Evolutionary conservation across 2,797 vertebrate species (phyloP).

Genomic region (Cryptoprocta ferox): DNA sequence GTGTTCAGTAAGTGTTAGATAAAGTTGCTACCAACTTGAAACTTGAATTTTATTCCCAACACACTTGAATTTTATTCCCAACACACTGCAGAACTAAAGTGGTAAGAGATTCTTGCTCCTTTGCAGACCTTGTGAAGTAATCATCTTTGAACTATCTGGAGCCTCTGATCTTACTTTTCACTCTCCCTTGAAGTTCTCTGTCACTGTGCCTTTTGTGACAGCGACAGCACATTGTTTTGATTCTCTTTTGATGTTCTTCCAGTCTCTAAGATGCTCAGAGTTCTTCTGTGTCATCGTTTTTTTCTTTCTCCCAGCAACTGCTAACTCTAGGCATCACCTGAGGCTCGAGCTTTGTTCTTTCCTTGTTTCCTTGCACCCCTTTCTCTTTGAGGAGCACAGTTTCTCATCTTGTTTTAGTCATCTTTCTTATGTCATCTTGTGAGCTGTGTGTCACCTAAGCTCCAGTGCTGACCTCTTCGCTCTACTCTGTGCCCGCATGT

Average conservation of each 20-base stretch:
- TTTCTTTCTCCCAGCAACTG: neutral
- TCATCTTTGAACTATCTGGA: neutral
- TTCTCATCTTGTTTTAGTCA: neutral
- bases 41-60: neutral
- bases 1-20: neutral
- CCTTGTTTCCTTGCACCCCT: neutral
- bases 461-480: neutral
- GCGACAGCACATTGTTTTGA: neutral
- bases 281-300: neutral
- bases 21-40: neutral
- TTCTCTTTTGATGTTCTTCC: neutral
- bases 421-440: neutral
- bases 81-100: neutral
- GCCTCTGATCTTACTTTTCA: neutral
- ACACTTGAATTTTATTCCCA: neutral
- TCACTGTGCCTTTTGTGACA: neutral
- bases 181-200: neutral
- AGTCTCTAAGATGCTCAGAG: neutral
- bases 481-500: neutral
- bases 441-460: neutral
- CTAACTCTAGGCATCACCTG: neutral
- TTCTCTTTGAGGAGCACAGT: neutral
- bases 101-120: neutral
- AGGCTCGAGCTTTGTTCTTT: neutral
- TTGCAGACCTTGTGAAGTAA: neutral